Conservation (phyloP, 2,888 invertebrate species). For the Chrysolina americana region DNA sequence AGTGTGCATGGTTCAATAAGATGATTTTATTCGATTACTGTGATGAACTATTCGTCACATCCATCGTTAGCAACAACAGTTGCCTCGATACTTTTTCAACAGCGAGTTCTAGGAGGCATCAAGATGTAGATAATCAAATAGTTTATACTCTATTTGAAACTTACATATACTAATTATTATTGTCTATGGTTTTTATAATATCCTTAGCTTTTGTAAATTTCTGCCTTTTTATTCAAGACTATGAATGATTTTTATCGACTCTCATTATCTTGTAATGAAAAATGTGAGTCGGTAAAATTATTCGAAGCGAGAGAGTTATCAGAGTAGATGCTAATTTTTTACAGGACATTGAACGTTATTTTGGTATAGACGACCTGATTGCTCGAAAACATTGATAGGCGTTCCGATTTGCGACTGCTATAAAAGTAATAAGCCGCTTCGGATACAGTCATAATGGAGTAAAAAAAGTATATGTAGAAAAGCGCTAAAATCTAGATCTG, state of each 20-base stretch:
- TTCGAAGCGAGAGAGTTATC: not conserved
- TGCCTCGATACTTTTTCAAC: not conserved
- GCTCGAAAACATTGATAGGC: not conserved
- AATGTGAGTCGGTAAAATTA: slow-evolving; percentile 9
- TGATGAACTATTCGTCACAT: not conserved
- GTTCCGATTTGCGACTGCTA: not conserved
- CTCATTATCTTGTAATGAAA: not conserved
- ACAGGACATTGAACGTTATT: not conserved
- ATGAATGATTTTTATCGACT: slow-evolving; percentile 8
- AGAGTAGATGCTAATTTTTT: not conserved
- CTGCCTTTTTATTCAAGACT: slow-evolving; percentile 45
- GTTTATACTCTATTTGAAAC: not conserved
- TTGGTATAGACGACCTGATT: not conserved
- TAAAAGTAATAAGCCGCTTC: not conserved
- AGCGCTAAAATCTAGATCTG: slow-evolving; percentile 35
- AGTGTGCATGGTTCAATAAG: not conserved
- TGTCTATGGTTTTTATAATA: slow-evolving; percentile 49
- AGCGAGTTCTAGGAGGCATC: not conserved
- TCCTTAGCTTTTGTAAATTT: slow-evolving; percentile 44
- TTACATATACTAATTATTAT: slow-evolving; percentile 39
- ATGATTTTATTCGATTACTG: not conserved
- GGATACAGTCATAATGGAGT: slow-evolving; percentile 1
- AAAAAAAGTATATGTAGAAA: slow-evolving; percentile 24
- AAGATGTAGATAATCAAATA: not conserved
- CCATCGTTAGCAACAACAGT: not conserved